Conservation (phyloP, 2,113 vertebrate species). For the Plecturocebus donacophilus region DNA sequence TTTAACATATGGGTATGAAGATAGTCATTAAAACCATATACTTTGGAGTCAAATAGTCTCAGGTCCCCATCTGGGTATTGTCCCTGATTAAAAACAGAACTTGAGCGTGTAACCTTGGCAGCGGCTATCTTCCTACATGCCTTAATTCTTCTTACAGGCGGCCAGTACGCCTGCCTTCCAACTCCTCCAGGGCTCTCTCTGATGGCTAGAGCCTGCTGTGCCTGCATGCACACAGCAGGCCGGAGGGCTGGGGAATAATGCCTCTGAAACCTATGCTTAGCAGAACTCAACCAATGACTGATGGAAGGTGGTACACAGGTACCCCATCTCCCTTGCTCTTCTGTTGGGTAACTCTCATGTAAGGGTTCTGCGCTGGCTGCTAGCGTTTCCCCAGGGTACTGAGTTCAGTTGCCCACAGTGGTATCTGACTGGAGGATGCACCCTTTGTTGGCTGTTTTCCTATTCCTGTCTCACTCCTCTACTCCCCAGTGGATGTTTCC, state of each 20-base stretch:
- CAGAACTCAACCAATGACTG: neutral
- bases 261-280: neutral
- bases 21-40: neutral
- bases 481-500: neutral
- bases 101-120: neutral
- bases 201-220: neutral
- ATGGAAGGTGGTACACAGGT: neutral
- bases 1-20: neutral
- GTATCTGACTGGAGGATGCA: neutral
- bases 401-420: neutral
- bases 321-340: neutral
- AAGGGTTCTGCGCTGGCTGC: neutral
- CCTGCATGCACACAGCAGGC: too few relatives aligned
- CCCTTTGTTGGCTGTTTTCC: neutral
- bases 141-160: neutral
- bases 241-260: neutral
- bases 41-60: neutral
- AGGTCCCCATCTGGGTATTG: neutral
- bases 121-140: neutral
- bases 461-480: neutral
- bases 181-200: neutral
- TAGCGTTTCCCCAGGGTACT: neutral
- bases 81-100: neutral
- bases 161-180: rapidly evolving
- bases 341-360: neutral